Evolutionary conservation across 2,113 vertebrate genomes (phyloP).

Genomic region (Asarcornis scutulata): DNA sequence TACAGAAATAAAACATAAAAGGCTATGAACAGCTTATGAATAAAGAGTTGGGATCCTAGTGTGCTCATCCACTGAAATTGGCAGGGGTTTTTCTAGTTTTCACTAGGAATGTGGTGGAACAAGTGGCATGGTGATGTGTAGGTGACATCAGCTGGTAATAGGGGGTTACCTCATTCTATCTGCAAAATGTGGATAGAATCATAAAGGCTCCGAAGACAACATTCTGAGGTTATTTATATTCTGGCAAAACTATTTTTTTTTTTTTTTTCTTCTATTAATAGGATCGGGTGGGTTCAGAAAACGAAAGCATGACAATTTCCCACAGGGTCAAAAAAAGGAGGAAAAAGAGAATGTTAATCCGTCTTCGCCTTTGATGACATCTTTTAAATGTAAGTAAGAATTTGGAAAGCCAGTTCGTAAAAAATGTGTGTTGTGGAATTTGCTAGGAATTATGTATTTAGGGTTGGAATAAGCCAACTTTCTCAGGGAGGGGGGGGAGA

Average conservation of each 20-base stretch:
- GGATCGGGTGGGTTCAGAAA: constrained; percentile 83
- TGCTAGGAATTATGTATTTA: neutral
- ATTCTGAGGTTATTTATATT: neutral
- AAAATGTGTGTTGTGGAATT: neutral
- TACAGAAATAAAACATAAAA: neutral
- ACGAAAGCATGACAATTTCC: constrained; percentile 82
- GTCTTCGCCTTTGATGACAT: constrained; percentile 81
- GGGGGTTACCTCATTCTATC: neutral
- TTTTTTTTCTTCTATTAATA: neutral
- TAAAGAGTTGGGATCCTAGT: neutral
- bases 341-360: constrained; percentile 76
- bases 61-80: neutral
- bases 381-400: constrained; percentile 87
- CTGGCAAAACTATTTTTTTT: neutral
- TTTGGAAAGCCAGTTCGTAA: neutral
- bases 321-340: constrained; percentile 77
- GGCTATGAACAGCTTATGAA: neutral
- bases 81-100: neutral
- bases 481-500: neutral
- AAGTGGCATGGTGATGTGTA: neutral
- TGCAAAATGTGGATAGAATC: neutral
- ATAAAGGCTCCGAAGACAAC: neutral
- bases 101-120: neutral
- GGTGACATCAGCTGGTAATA: neutral
- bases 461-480: neutral